Conservation (phyloP, 2,113 vertebrate species). For the Pangasianodon gigas region DNA sequence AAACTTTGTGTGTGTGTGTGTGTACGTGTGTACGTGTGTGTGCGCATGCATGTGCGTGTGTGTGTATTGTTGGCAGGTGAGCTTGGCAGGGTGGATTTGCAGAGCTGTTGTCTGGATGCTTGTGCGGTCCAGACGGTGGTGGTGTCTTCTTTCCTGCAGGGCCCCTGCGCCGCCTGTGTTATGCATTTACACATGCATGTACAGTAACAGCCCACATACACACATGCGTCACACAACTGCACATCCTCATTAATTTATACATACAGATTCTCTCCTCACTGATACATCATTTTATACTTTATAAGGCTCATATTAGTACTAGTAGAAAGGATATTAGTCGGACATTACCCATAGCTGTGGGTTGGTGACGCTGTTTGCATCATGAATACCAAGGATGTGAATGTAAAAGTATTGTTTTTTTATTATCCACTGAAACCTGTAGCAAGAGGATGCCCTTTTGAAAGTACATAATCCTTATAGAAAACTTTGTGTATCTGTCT, state of each 20-base stretch:
- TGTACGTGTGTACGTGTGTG: constrained; percentile 2
- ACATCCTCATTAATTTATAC: not conserved
- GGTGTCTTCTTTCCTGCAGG: constrained; percentile 53
- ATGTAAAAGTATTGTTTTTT: not conserved
- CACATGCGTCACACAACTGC: not conserved
- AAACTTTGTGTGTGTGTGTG: constrained; percentile 12
- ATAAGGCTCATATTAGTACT: not conserved
- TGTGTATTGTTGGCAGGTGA: constrained; percentile 45
- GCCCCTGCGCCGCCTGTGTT: constrained; percentile 36
- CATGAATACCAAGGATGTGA: not conserved
- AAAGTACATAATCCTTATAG: constrained; percentile 8
- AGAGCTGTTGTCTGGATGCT: constrained; percentile 58
- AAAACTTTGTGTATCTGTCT: constrained; percentile 16
- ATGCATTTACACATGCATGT: constrained; percentile 25
- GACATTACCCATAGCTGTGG: not conserved
- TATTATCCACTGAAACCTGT: not conserved
- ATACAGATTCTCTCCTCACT: not conserved
- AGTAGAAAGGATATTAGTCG: not conserved
- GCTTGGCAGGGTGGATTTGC: constrained; percentile 40
- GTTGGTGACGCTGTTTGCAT: not conserved
- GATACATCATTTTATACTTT: too few species aligned
- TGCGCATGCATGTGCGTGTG: constrained; percentile 10
- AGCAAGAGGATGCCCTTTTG: not conserved
- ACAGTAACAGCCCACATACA: not conserved
- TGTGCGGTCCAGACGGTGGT: constrained; percentile 44